phyloP scores from a whole-genome alignment of 2,113 vertebrate genomes.

The Pelecanus crispus region DNA sequence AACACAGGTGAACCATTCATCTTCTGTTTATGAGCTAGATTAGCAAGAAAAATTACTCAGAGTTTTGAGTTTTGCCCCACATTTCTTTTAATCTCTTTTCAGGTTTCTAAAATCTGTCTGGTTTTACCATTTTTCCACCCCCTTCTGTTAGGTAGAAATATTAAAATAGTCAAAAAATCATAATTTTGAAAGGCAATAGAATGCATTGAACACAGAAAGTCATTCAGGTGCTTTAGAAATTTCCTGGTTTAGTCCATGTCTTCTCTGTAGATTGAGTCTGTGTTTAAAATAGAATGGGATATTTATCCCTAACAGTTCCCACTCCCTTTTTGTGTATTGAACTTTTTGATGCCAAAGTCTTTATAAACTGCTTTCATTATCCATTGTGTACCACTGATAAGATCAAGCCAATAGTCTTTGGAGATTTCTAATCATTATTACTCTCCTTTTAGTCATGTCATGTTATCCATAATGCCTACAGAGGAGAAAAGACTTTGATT shows the following conservation, averaged over 20 bases:
- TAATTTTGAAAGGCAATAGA: not conserved
- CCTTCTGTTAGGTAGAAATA: not conserved
- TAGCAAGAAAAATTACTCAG: not conserved
- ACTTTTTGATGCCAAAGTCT: not conserved
- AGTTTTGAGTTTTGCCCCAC: not conserved
- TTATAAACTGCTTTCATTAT: conserved; percentile 37
- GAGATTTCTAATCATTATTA: conserved; percentile 33
- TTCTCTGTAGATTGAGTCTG: not conserved
- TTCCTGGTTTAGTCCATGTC: not conserved
- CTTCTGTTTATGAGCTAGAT: not conserved
- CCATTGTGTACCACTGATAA: not conserved
- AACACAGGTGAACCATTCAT: not conserved
- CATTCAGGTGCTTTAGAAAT: not conserved
- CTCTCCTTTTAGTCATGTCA: not conserved
- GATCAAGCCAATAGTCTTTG: not conserved
- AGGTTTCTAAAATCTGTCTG: not conserved
- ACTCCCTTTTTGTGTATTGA: not conserved
- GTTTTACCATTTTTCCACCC: not conserved
- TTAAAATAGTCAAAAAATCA: not conserved
- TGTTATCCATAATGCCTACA: conserved; percentile 34
- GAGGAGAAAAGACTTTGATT: conserved; percentile 45
- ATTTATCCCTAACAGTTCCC: not conserved
- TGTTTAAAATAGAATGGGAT: not conserved
- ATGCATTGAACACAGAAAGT: not conserved
- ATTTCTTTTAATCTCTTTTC: not conserved